These are phyloP conservation scores for Mungos mungo DNA, from an alignment of 2,113 vertebrate species.

Conservation along the genomic window DNA sequence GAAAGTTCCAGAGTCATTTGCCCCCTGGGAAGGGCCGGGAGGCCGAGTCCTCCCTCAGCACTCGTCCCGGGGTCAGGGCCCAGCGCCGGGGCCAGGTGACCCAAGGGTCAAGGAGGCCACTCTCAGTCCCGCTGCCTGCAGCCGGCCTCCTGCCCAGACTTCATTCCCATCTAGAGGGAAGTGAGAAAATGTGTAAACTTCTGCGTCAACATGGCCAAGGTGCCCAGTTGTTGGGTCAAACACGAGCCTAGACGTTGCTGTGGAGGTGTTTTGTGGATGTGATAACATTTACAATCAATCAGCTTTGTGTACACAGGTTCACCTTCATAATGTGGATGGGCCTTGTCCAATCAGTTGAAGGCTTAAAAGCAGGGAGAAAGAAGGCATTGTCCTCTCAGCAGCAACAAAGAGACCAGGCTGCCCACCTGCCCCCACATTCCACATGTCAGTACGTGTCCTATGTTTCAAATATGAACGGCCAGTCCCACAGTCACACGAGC, in stretches of 20 bases:
- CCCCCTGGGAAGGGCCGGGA: background rate
- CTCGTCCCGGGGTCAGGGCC: background rate
- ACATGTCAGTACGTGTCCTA: rapidly evolving
- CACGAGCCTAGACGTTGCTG: background rate
- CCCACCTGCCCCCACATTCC: background rate
- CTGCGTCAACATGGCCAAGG: background rate
- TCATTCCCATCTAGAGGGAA: background rate
- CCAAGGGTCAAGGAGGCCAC: background rate
- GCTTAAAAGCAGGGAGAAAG: background rate
- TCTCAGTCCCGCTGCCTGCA: background rate
- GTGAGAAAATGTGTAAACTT: background rate
- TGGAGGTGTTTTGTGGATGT: background rate
- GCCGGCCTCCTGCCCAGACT: background rate
- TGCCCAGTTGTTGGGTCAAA: background rate
- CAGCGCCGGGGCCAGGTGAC: background rate
- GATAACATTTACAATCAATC: background rate
- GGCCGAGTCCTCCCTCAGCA: background rate
- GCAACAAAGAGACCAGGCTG: background rate
- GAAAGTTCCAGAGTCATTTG: background rate
- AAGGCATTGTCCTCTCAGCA: background rate
- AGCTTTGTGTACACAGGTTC: background rate
- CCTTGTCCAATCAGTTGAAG: background rate
- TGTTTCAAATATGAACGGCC: background rate
- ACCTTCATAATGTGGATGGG: background rate
- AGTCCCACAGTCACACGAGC: background rate